Evolutionary conservation across 2,113 vertebrate species (phyloP), one percentile per base, ranked within the genome.

Genomic region (Chaetura pelagica): DNA sequence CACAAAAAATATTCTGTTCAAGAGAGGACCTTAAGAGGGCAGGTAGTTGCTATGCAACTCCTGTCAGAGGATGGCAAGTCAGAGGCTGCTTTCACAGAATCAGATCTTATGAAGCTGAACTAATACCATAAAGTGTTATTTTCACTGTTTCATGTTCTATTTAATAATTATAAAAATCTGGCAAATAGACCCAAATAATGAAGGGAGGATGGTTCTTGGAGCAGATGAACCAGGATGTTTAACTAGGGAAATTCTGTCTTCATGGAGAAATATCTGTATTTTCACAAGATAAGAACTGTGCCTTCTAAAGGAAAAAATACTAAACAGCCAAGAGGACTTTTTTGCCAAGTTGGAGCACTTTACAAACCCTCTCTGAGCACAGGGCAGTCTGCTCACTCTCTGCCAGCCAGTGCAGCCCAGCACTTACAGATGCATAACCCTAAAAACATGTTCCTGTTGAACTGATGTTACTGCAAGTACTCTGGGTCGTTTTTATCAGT

Each of bases 201-300:
- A 94, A 64, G 38, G 63, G 76, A 90, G 67, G 73, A 84, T 68
- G 44, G 69, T 94, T 90, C 81, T 86, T 46, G 73, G 67, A 96
- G 86, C 32, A 82, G 90, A 93, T 54, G 10, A 94, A 49, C 89
- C 72, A 86, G 93, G 77, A 96, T 93, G 64, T 94, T 95, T 89
- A 84, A 59, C 62, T 69, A 86, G 44, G 90, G 86, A 94, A 94
- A 78, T 40, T 73, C 86, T 81, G 74, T 34, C 84, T 89, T 96
- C 51, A 10, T 62, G 38, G 29, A 96, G 92, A 96, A 75, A 91
- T 80, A 72, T 55, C 88, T 94, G 0, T 91, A 93, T 97, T 97
- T 95, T 93, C 76, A 84, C 58, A 95, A 97, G 96, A 96, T 90
- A 96, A 97, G 84, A 52, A 81, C 34, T 26, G 20, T 75, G 67